Base-by-base conservation (phyloP, 1,140 invertebrate genomes). In the Trachymyrmex septentrionalis region DNA sequence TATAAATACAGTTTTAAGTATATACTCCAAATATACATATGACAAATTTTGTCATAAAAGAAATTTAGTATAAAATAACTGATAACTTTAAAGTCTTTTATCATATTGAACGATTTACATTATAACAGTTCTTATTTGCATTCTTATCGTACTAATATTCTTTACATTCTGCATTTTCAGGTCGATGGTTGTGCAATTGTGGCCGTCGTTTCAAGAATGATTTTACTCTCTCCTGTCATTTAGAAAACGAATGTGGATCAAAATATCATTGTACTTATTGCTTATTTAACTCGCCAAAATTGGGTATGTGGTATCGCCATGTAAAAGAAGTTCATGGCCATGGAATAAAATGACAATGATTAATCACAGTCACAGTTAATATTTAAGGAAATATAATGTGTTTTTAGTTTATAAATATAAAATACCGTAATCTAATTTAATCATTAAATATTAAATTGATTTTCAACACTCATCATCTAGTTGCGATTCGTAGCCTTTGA, bases 81-180 rank as follows among this genome's bases (percentile, higher is more conserved):
- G 9, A 50, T 69, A 69, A 69, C 9, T 67, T 21, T 14, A 21
- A 64, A 64, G 14, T 21, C 1, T 6, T 78, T 67, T 19, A 34
- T 66, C n/a, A n/a, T 24, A 67, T 53, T 69, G 53, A 59, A 1
- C 19, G 30, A 80, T 69, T 55, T 38, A 50, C 19, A 30, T 67
- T 21, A 48, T 55, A 38, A 19, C 5, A 53, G 30, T 30, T 30
- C 30, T 30, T 30, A 30, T 30, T 27, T 1, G 2, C 27, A 6
- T 61, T 88, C n/a, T 53, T 24, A 38, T 76, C 7, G 50, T 88
- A 86, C 71, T 92, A 55, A 93, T 67, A 85, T 27, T 72, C 85
- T 84, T 71, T 12, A 2, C 21, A 89, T 71, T 87, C 92, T 78
- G 86, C 82, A 86, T 84, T 94, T 94, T 92, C 94, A 95, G 93